Evolutionary conservation across 2,113 vertebrate species (phyloP), one percentile per base, ranked within the genome.

Genomic region (Percopsis transmontana): DNA sequence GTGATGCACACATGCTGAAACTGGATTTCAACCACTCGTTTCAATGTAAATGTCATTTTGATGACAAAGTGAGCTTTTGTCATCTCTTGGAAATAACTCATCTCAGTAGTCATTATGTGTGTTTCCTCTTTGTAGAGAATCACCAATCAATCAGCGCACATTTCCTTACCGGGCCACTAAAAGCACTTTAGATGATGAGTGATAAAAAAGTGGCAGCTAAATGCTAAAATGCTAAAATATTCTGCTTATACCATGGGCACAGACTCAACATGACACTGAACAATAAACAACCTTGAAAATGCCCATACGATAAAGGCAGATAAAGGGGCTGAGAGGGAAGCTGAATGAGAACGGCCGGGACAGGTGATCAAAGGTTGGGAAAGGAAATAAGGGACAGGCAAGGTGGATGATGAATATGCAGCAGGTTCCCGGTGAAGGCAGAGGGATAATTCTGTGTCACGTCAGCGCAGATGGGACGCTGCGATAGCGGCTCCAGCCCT

Each of bases 391-490:
- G 1, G 4, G 16, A 53, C 1, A 1, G 19, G 45, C 21, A 2
- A 58, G 16, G 9, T 15, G 60, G 52, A 50, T 2, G 15, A 50
- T 39, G 5, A 50, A 1, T 0, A 62, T 19, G 4, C 57, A 48
- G 67, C 27, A 47, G 51, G 27, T 21, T 54, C 39, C 40, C 41
- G 27, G 2, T 24, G 58, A 60, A 38, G 38, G 41, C 5, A 8
- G 55, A 58, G 39, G 54, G 48, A 61, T 53, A 68, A 58, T 74
- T 79, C 76, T 80, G 61, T 63, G 80, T 81, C 62, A 66, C 38
- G 62, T 72, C 62, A 51, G 38, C 10, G 55, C 67, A 68, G 69
- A 57, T 58, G 5, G 51, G 61, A 21, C 56, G 5, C 8, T 19
- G 40, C 67, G 61, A 60, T 1, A 38, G 27, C 20, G 60, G 44